Base-by-base conservation (phyloP, 2,113 vertebrate genomes). In the Charadrius vociferus region DNA sequence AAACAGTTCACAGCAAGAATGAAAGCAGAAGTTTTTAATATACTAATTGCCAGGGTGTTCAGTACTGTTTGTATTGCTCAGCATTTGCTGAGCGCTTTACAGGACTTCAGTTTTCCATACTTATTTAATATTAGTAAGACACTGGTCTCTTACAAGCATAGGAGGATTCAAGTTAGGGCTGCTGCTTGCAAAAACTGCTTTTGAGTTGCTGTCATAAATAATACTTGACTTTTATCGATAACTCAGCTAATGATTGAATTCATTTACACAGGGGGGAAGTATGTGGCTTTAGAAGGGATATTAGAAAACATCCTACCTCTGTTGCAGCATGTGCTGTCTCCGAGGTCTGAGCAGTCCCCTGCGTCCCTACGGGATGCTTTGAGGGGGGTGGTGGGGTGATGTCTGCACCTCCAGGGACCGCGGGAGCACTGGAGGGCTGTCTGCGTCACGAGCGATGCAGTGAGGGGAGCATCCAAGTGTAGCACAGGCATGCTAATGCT, bases 381-480 rank as follows among this genome's bases (percentile, higher is more conserved):
- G 45, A 8, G 45, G 45, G 8, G 45, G 7, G 8, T 45, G 18
- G 15, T 19, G 45, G 45, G 45, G 18, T 45, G 45, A 45, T 12
- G 14, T 12, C 15, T 7, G 47, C 27, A 18, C 20, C 56, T 21
- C 56, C 23, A 12, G n/a, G 39, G 47, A 56, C 32, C 3, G 1
- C 2, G 2, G 72, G 23, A 77, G 43, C 66, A 59, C 49, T 2
- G 23, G 17, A 34, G 37, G 39, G 55, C 56, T 90, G 62, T 55
- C 50, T 17, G n/a, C 3, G 5, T 29, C 55, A 41, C 2, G 2
- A 30, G 21, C 1, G 3, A 6, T 11, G 37, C 26, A 9, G 13
- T 37, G 47, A 49, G 27, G 16, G 53, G 27, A 73, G 36, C 36
- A 49, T 6, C 50, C 27, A 11, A 36, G 41, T 2, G 21, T 14